Conservation (phyloP, 2,888 invertebrate genomes). For the Physocephala rufipes region DNA sequence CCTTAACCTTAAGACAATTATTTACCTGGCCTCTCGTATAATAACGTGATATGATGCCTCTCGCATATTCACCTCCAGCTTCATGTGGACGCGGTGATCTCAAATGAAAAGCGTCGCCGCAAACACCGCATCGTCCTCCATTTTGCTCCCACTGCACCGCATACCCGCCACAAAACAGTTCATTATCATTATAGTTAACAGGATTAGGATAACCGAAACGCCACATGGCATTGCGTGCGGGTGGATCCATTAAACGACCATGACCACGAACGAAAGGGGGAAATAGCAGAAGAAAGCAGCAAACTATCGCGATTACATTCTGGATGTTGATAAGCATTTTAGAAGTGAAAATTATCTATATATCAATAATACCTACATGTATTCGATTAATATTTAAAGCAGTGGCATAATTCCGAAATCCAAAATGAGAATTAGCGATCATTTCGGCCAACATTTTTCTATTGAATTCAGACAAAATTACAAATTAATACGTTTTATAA, state of each 20-base stretch:
- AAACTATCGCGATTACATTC: constrained; percentile 25
- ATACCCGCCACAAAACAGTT: constrained; percentile 91
- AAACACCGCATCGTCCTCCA: constrained; percentile 86
- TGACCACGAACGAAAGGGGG: constrained; percentile 71
- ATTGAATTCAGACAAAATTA: no score
- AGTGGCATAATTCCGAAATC: not conserved
- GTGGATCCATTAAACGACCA: constrained; percentile 91
- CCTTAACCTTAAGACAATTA: no score
- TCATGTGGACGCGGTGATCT: constrained; percentile 83
- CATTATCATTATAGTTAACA: constrained; percentile 93
- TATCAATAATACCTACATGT: not conserved
- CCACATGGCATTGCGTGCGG: constrained; percentile 95
- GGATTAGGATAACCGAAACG: constrained; percentile 93
- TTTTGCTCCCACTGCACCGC: constrained; percentile 91
- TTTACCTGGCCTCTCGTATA: constrained; percentile 84
- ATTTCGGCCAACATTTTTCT: not conserved
- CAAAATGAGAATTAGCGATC: not conserved
- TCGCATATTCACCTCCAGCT: constrained; percentile 86
- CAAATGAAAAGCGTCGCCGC: constrained; percentile 85
- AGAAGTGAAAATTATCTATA: not conserved
- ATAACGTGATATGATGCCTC: constrained; percentile 83
- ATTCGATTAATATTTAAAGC: not conserved
- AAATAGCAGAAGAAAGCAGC: constrained; percentile 37
- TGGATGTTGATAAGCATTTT: not conserved
- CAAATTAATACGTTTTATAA: not conserved